phyloP scores from a whole-genome alignment of 2,113 vertebrate genomes.

The Cisticola juncidis region DNA sequence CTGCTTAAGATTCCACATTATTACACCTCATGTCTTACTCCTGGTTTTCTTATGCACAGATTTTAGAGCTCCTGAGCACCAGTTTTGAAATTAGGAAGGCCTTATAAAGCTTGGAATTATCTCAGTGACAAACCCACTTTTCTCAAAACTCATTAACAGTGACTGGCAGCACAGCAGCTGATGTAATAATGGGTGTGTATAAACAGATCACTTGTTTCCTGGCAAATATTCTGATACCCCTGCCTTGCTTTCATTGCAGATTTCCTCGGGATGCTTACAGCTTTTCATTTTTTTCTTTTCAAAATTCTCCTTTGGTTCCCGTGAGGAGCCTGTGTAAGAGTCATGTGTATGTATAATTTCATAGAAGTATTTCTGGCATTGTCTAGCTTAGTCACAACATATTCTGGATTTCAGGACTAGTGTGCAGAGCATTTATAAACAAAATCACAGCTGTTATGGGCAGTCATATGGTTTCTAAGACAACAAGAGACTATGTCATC shows the following conservation, averaged over 20 bases:
- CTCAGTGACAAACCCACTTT: background rate
- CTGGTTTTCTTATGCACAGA: background rate
- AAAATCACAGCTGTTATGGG: background rate
- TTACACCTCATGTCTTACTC: background rate
- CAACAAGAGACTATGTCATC: background rate
- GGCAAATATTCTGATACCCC: background rate
- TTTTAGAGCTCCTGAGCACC: background rate
- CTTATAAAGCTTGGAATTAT: background rate
- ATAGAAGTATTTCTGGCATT: background rate
- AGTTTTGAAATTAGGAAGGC: background rate
- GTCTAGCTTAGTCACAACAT: background rate
- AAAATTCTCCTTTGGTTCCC: background rate
- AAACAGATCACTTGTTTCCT: slow-evolving; percentile 18
- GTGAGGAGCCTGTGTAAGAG: background rate
- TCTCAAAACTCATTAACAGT: background rate
- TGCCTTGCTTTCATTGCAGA: background rate
- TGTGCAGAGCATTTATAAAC: background rate
- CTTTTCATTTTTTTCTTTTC: background rate
- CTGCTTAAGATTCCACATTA: background rate
- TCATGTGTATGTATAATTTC: background rate
- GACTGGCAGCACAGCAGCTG: background rate
- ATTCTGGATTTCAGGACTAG: background rate
- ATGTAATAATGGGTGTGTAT: slow-evolving; percentile 37
- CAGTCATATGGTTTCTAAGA: background rate
- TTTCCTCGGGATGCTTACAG: background rate